Percentiles rank a stretch among this genome's conserved stretches.
Evolutionary conservation across 2,888 invertebrate species (phyloP).

Genomic region (Glaucopsyche alexis): DNA sequence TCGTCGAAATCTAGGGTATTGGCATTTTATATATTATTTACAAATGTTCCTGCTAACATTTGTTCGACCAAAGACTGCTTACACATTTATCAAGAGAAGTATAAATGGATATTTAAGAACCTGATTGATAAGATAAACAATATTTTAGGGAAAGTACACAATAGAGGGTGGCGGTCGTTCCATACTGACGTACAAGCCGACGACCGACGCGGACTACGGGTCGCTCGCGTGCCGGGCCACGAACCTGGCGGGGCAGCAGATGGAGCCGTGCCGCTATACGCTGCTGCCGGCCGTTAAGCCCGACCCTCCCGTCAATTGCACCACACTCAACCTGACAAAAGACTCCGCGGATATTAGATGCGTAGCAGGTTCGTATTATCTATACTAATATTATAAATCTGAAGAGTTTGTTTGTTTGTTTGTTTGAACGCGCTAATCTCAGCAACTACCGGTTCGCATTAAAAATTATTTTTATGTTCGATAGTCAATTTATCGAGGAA

Average conservation of each 20-base stretch:
- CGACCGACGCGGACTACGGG: slow-evolving; percentile 87
- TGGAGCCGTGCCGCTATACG: slow-evolving; percentile 86
- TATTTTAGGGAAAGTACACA: slow-evolving; percentile 75
- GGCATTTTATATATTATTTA: no score
- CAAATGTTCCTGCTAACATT: no score
- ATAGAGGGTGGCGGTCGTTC: slow-evolving; percentile 79
- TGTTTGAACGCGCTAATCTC: no score
- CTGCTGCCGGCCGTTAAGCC: slow-evolving; percentile 89
- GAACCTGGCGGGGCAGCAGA: slow-evolving; percentile 86
- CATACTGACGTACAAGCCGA: slow-evolving; percentile 87
- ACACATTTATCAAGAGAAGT: no score
- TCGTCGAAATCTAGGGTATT: no score
- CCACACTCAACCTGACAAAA: slow-evolving; percentile 87
- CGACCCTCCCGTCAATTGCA: slow-evolving; percentile 88
- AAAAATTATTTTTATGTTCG: no score
- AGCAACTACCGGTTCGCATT: no score
- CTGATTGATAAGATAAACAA: slow-evolving; percentile 22
- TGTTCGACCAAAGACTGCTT: no score
- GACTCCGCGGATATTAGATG: slow-evolving; percentile 88
- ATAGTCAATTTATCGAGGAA: no score
- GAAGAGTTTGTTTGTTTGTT: no score
- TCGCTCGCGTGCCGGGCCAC: slow-evolving; percentile 87
- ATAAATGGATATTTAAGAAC: no score
- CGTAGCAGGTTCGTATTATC: slow-evolving; percentile 64
- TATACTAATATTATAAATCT: no score